Base-by-base conservation (phyloP, 2,797 vertebrate genomes). In the Eulemur coronatus region DNA sequence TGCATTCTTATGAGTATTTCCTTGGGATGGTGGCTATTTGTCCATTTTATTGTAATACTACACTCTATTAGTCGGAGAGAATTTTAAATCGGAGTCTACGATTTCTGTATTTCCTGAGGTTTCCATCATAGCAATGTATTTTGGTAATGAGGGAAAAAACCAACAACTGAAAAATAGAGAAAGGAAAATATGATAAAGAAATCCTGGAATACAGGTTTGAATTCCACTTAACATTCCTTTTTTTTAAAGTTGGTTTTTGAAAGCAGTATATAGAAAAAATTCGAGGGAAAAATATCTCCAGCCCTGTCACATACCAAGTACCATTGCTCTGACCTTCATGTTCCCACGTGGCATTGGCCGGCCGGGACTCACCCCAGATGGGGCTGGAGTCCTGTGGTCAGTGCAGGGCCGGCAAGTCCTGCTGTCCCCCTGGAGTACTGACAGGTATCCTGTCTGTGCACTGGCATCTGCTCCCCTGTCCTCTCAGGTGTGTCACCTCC, bases 281-380 rank as follows among this genome's bases (percentile, higher is more conserved):
- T 65, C 9, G 52, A 15, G 13, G 48, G 26, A 28, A 57, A 38
- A 50, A 3, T 1, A 15, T 43, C 15, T 70, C 17, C n/a, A 9
- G 12, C 70, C 46, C 35, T 7, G 13, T n/a, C 28, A 4, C 18
- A 7, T 12, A 2, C 13, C 67, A 28, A 0, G 26, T n/a, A 18
- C 12, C 43, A 52, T 28, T 14, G 15, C n/a, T 35, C 20, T 59
- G 59, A 7, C 9, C 6, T 4, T 69, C 17, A 4, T 0, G 6
- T 6, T 75, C 17, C 61, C 18, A 0, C 1, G 3, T 28, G n/a
- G 70, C 3, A 0, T 57, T 30, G 9, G 33, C 10, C 1, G 0
- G n/a, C 50, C 14, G 55, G 70, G 24, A 28, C 30, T 8, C 10
- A 2, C 8, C 26, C 48, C 17, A 17, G 14, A 0, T 1, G 41